Base-by-base conservation (phyloP, 1,140 invertebrate species). In the Homarus americanus region DNA sequence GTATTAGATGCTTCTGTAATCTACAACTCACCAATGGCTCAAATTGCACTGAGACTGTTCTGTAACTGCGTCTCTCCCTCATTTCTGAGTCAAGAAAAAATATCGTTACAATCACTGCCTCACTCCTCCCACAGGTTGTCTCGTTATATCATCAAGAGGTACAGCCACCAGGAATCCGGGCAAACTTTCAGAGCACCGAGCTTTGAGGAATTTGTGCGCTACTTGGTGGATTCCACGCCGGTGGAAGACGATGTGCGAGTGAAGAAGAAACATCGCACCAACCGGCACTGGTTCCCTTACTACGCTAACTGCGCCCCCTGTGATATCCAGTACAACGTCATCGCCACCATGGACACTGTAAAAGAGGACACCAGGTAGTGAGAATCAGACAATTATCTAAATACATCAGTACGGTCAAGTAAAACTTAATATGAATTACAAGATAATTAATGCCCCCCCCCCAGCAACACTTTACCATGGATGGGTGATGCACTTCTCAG, bases 261-360 rank as follows among this genome's bases (percentile, higher is more conserved):
- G 34, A 89, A 89, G 66, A 32, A 20, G 10, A 17, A 24, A 34
- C 15, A 24, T 0, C 28, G 41, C 0, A 49, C 79, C 1, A 44
- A 89, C 63, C 58, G 79, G n/a, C 87, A 89, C 78, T 89, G 87
- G 87, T 36, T 73, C 28, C 87, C 38, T 53, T 89, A 53, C 87
- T 82, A 89, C 87, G 87, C 66, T 7, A 89, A 89, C 87, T 89
- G 87, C 44, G 78, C 79, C 28, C 79, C 79, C 9, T 89, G 87
- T 32, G 79, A 89, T 24, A 53, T 89, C 24, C 40, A 49, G 3
- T 89, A 89, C 69, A 66, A 89, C 44, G 69, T 82, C 32, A 82
- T 89, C 3, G 78, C 66, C 17, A 82, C 40, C 41, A 82, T 82
- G 87, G 87, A 89, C 12, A 75, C 78, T 1, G 34, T 82, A 12